Percentiles rank a stretch among this genome's conserved stretches.
phyloP scores from a whole-genome alignment of 2,113 vertebrate genomes.

The Lynx canadensis region DNA sequence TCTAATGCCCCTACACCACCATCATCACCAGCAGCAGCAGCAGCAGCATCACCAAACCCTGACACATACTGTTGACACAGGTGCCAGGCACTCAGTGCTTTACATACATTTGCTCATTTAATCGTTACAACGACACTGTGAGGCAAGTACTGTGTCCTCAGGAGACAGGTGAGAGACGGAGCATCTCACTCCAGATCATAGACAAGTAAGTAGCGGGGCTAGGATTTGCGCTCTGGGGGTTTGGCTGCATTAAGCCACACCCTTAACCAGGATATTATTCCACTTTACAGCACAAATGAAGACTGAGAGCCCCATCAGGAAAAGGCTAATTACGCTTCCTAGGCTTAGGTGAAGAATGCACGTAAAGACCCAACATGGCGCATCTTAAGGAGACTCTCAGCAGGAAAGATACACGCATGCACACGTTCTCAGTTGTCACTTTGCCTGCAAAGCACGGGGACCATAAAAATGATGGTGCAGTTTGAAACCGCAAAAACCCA shows the following conservation, averaged over 20 bases:
- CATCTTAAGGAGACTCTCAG: not conserved
- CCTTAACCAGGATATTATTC: not conserved
- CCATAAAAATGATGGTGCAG: not conserved
- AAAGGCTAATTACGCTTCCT: not conserved
- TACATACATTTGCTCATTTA: not conserved
- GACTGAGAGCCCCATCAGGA: not conserved
- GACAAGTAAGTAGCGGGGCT: not conserved
- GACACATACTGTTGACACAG: accelerated
- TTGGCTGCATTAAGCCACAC: not conserved
- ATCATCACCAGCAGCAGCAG: not conserved
- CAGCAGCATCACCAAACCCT: not conserved
- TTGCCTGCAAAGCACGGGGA: not conserved
- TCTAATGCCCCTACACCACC: accelerated
- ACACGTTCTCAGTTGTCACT: not conserved
- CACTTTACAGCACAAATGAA: not conserved
- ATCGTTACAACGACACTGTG: no score
- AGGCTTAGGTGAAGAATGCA: not conserved
- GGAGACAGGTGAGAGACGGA: not conserved
- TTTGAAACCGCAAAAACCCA: not conserved
- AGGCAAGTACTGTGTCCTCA: not conserved
- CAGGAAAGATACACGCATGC: not conserved
- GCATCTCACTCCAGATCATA: not conserved
- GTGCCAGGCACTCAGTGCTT: not conserved
- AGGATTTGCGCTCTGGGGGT: not conserved
- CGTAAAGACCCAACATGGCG: not conserved